Evolutionary conservation across 1,140 invertebrate genomes (phyloP).

Genomic region (Drosophila albomicans): DNA sequence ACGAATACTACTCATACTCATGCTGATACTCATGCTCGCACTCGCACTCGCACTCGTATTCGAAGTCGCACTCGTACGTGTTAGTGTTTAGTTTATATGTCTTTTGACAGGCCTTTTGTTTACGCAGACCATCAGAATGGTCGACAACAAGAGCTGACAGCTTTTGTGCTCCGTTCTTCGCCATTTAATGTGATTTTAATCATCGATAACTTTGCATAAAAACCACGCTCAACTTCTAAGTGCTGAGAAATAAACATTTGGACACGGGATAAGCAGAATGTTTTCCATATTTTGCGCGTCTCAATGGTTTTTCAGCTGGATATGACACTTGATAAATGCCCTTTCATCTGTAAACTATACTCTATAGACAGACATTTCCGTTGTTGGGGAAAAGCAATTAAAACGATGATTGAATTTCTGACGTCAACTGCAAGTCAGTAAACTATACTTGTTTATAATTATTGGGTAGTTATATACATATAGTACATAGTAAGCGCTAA

Average conservation of each 20-base stretch:
- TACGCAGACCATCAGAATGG: conserved; percentile 37
- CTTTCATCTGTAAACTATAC: not conserved
- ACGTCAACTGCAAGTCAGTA: conserved; percentile 10
- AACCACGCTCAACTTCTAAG: conserved; percentile 16
- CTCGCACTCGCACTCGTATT: conserved; percentile 22
- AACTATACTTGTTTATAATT: not conserved
- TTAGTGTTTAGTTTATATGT: conserved; percentile 47
- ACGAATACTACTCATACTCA: not conserved
- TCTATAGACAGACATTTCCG: conserved; percentile 15
- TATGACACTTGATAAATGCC: conserved; percentile 11
- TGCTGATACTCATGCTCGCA: not conserved
- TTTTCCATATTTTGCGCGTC: conserved; percentile 4
- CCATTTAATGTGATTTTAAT: conserved; percentile 57
- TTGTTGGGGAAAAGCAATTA: not conserved
- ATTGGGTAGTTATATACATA: too few relatives aligned
- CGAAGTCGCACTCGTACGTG: not conserved
- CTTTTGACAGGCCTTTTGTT: conserved; percentile 69
- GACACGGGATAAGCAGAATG: conserved; percentile 32
- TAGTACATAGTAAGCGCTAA: too few relatives aligned
- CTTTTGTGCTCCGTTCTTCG: conserved; percentile 24
- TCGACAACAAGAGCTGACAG: conserved; percentile 36
- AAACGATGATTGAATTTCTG: conserved; percentile 33
- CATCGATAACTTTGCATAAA: conserved; percentile 68
- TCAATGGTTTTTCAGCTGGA: not conserved
- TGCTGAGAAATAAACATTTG: conserved; percentile 53